phyloP scores from a whole-genome alignment of 1,140 invertebrate species.

The Eupeodes corollae region DNA sequence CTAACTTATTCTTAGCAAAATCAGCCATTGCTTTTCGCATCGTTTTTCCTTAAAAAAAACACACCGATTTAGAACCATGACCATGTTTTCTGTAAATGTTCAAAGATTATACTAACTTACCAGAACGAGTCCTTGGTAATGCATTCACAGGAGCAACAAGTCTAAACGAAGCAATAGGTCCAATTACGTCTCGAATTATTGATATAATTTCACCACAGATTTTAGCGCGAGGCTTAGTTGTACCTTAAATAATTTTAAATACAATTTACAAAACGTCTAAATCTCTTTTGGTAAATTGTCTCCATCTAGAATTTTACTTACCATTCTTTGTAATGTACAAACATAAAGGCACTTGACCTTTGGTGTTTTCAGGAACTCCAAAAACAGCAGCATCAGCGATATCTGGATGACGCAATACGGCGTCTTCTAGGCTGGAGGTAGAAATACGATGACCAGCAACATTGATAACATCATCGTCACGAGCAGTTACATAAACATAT shows the following conservation, averaged over 20 bases:
- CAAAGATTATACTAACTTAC: conserved; percentile 17
- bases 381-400: conserved; percentile 77
- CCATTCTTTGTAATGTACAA: conserved; percentile 61
- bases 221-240: conserved; percentile 45
- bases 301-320: conserved; percentile 4
- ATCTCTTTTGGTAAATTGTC: too few species aligned
- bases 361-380: conserved; percentile 76
- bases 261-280: conserved; percentile 11
- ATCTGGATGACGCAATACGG: conserved; percentile 68
- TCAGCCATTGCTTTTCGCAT: conserved; percentile 75
- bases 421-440: conserved; percentile 79
- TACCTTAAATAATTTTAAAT: conserved; percentile 28
- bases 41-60: conserved; percentile 45
- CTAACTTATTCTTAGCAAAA: conserved; percentile 63
- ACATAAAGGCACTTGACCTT: conserved; percentile 82
- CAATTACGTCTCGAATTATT: conserved; percentile 66
- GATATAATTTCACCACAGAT: conserved; percentile 55
- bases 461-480: conserved; percentile 93
- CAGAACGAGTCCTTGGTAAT: conserved; percentile 66
- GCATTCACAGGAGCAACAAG: conserved; percentile 61
- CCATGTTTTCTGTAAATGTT: conserved; percentile 2
- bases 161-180: conserved; percentile 80
- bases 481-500: conserved; percentile 75
- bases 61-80: conserved; percentile 42
- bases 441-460: conserved; percentile 85